Evolutionary conservation across 1,140 invertebrate genomes (phyloP).

Genomic region (Trinorchestia longiramus): DNA sequence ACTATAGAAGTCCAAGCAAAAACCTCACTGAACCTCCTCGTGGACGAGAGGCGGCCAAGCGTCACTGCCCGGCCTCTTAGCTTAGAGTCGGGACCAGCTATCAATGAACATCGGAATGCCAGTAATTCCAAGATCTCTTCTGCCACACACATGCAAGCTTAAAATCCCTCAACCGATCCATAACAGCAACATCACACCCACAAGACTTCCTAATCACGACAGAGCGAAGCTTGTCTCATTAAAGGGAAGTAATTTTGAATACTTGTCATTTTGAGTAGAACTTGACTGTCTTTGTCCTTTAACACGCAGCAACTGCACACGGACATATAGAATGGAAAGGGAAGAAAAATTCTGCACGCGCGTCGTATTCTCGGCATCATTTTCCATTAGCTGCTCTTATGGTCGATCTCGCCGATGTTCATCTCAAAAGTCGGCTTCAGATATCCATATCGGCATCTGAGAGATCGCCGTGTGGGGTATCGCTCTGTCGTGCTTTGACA

Average conservation of each 20-base stretch:
- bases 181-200: constrained; percentile 6
- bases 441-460: constrained; percentile 26
- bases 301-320: background rate
- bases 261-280: background rate
- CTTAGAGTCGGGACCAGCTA: background rate
- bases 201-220: background rate
- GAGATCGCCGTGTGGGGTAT: constrained; percentile 38
- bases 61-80: background rate
- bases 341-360: background rate
- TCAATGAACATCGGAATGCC: background rate
- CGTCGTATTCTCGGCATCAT: background rate
- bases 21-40: background rate
- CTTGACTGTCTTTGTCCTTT: background rate
- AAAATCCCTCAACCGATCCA: background rate
- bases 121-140: constrained; percentile 8
- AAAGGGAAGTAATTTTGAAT: background rate
- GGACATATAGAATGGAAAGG: background rate
- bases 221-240: background rate
- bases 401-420: constrained; percentile 42
- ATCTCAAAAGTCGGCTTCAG: constrained; percentile 30
- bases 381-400: constrained; percentile 14
- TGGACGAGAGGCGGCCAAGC: background rate
- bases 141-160: background rate
- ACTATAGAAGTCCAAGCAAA: background rate
- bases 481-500: background rate